Evolutionary conservation across 2,113 vertebrate species (phyloP), one percentile per base, ranked within the genome.

Genomic region (Spilogale gracilis): DNA sequence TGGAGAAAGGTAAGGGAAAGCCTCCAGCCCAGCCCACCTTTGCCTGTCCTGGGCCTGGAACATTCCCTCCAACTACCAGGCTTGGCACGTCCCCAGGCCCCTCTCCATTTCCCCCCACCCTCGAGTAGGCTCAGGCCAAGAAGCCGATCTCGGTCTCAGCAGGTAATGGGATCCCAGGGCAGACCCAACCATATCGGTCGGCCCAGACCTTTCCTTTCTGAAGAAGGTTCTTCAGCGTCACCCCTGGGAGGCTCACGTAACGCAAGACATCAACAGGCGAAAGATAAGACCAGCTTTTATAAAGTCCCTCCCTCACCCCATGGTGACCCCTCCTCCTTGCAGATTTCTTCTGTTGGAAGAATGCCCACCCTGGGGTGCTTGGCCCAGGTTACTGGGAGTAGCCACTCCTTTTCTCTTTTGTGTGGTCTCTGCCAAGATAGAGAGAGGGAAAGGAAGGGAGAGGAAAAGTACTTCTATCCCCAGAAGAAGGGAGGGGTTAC

Each of bases 171-270:
- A 99, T 98, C 96, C 92, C 0, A 8, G 23, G 23, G 56, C 94
- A 97, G 96, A 94, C 96, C 84, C 95, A 93, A 92, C 73, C 94
- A 89, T 98, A 98, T 98, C 92, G 97, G 99, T 98, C 71, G 95
- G 86, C 98, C 97, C 98, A 97, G 95, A 96, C 89, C 65, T 98
- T 97, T 98, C 98, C 98, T 98, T 98, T 99, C 98, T 98, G 98
- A 96, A 98, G 98, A 97, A 98, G 98, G 99, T 96, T 98, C 98
- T 97, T 98, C 97, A 96, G 98, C 92, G 48, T 98, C 98, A 81
- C 98, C 98, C 95, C 98, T 86, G 97, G 98, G 98, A 98, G 97
- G 97, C 96, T 98, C 97, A 0, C 52, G 98, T 98, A 99, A 99
- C 98, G 86, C 60, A 97, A 98, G 98, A 98, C 16, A 45, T 89